These are phyloP conservation scores for Agriopis marginaria DNA, from an alignment of 2,888 invertebrate genomes.

Conservation along the genomic window DNA sequence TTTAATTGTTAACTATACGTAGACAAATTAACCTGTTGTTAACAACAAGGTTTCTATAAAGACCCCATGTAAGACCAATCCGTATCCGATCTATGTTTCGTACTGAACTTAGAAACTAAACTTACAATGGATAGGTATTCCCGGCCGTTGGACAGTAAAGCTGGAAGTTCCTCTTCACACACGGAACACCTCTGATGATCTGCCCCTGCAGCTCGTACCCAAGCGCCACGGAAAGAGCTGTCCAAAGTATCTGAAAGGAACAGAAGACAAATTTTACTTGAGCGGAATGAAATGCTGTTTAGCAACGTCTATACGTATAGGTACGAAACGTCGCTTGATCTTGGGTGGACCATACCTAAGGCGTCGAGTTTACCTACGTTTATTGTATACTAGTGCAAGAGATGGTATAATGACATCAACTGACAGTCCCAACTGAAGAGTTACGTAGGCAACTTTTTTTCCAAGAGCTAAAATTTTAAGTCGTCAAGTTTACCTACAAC, in stretches of 20 bases:
- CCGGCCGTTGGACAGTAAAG: slow-evolving; percentile 97
- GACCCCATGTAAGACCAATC: background rate
- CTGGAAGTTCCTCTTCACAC: slow-evolving; percentile 95
- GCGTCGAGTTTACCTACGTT: too few relatives aligned
- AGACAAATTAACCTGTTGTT: too few relatives aligned
- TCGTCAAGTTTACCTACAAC: background rate
- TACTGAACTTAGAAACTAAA: slow-evolving; percentile 19
- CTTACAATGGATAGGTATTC: slow-evolving; percentile 95
- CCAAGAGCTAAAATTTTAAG: background rate
- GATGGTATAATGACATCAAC: too few relatives aligned
- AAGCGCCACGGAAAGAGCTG: slow-evolving; percentile 94
- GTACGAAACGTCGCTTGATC: too few relatives aligned
- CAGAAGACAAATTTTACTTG: background rate
- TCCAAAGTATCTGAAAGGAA: slow-evolving; percentile 93
- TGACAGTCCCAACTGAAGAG: too few relatives aligned
- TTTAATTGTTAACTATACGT: too few relatives aligned
- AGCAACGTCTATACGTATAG: too few relatives aligned
- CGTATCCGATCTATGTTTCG: too few relatives aligned
- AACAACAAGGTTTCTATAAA: background rate
- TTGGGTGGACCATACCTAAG: too few relatives aligned
- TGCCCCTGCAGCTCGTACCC: slow-evolving; percentile 95
- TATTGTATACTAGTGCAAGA: too few relatives aligned
- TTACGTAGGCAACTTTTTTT: too few relatives aligned
- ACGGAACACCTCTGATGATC: slow-evolving; percentile 95
- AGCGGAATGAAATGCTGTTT: background rate